These are phyloP conservation scores for Donacobius atricapilla DNA, from an alignment of 2,113 vertebrate species.

Conservation along the genomic window DNA sequence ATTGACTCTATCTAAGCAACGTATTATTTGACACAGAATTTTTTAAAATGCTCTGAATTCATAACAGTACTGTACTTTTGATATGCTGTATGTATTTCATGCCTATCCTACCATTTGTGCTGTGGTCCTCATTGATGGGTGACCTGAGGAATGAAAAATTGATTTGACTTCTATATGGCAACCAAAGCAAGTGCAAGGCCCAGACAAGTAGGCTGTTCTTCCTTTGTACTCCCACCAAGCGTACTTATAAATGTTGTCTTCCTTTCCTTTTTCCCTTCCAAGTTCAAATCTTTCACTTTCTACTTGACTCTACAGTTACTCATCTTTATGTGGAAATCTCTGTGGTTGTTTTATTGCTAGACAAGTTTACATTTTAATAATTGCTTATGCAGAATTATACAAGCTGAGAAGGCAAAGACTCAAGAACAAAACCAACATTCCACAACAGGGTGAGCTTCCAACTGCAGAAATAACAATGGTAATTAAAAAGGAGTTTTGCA, in stretches of 20 bases:
- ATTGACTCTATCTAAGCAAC: not conserved
- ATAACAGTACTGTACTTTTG: not conserved
- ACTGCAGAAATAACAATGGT: not conserved
- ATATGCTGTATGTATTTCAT: not conserved
- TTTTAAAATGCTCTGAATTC: not conserved
- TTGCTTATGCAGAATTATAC: not conserved
- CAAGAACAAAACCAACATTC: conserved; percentile 13
- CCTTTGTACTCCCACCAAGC: not conserved
- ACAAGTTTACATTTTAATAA: not conserved
- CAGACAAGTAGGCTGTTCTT: not conserved
- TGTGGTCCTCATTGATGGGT: not conserved
- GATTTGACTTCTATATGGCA: not conserved
- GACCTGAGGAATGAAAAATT: not conserved
- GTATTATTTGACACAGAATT: not conserved
- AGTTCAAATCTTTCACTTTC: not conserved
- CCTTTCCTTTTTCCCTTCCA: not conserved
- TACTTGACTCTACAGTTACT: not conserved
- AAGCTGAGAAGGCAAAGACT: not conserved
- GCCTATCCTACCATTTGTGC: not conserved
- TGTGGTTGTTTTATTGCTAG: not conserved
- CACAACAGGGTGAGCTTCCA: not conserved
- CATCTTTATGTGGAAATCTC: not conserved
- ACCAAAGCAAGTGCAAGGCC: not conserved
- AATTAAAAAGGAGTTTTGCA: conserved; percentile 29
- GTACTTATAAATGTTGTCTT: not conserved